phyloP scores from a whole-genome alignment of 2,113 vertebrate genomes.

The Paratilapia polleni region DNA sequence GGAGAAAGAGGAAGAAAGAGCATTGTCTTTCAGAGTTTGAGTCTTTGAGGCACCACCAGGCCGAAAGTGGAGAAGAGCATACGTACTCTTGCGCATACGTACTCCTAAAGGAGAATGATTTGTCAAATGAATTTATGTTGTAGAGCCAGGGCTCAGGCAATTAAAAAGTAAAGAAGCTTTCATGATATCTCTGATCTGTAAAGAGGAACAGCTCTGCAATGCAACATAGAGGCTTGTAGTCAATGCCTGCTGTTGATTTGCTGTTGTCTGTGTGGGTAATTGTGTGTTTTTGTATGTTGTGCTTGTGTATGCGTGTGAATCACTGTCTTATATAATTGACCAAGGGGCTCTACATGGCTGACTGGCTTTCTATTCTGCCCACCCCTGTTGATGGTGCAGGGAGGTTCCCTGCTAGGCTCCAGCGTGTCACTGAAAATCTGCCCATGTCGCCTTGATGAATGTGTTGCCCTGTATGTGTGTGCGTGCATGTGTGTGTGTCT shows the following conservation, averaged over 20 bases:
- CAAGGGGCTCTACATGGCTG: constrained; percentile 66
- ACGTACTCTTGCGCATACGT: constrained; percentile 45
- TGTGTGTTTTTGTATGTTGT: constrained; percentile 9
- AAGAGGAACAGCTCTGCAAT: not conserved
- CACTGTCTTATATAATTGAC: constrained; percentile 76
- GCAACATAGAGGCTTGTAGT: constrained; percentile 15
- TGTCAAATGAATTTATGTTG: not conserved
- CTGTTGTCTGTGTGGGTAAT: constrained; percentile 16
- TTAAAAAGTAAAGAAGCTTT: constrained; percentile 25
- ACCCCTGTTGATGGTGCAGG: constrained; percentile 63
- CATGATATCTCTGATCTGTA: constrained; percentile 28
- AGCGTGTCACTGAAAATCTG: constrained; percentile 77
- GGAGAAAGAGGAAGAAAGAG: constrained; percentile 38
- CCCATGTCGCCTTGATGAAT: constrained; percentile 72
- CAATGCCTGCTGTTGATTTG: constrained; percentile 25
- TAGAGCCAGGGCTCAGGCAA: not conserved
- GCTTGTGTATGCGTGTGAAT: constrained; percentile 45
- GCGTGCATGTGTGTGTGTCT: not conserved
- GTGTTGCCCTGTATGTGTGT: constrained; percentile 36
- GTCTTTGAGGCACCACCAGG: constrained; percentile 52
- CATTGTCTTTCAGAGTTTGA: constrained; percentile 28
- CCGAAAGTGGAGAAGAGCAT: constrained; percentile 58
- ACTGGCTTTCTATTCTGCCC: constrained; percentile 61
- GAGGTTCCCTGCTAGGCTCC: constrained; percentile 71
- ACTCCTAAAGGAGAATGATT: not conserved